These are phyloP conservation scores for Astyanax mexicanus DNA, from an alignment of 2,797 vertebrate genomes.

Conservation along the genomic window DNA sequence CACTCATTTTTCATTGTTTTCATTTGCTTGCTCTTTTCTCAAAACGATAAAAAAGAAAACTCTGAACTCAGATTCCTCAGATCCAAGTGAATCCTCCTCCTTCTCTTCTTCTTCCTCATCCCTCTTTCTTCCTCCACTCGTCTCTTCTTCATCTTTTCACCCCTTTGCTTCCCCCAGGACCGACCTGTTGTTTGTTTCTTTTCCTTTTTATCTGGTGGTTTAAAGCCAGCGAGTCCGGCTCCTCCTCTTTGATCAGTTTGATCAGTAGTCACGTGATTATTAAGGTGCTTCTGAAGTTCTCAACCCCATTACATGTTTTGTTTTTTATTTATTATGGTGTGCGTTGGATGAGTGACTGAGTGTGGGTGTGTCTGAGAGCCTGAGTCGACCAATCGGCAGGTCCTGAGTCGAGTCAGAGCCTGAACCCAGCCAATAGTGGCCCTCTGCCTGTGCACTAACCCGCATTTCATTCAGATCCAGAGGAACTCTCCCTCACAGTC, in stretches of 20 bases:
- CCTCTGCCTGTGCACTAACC: conserved; percentile 80
- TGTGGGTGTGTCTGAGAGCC: conserved; percentile 66
- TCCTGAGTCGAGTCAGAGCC: conserved; percentile 75
- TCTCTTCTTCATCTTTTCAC: conserved; percentile 61
- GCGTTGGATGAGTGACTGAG: conserved; percentile 61
- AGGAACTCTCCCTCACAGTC: conserved; percentile 71
- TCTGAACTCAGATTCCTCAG: conserved; percentile 48
- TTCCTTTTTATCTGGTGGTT: conserved; percentile 75
- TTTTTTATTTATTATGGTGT: conserved; percentile 62
- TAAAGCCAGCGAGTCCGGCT: conserved; percentile 71
- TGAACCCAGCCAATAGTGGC: conserved; percentile 75
- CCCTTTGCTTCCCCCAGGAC: conserved; percentile 70
- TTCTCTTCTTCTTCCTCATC: conserved; percentile 43
- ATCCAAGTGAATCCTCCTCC: conserved; percentile 49
- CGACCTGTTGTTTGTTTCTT: conserved; percentile 71
- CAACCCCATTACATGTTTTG: no score
- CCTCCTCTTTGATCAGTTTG: conserved; percentile 76
- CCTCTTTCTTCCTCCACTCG: conserved; percentile 55
- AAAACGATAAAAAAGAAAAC: no score
- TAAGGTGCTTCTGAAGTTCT: conserved; percentile 61
- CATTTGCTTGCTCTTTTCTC: conserved; percentile 57
- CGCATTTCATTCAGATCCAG: conserved; percentile 82
- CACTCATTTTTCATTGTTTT: conserved; percentile 36
- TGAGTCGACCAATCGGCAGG: conserved; percentile 68
- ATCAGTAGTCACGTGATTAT: conserved; percentile 78